Conservation (phyloP, 2,888 invertebrate species). For the Doris montereyensis region DNA sequence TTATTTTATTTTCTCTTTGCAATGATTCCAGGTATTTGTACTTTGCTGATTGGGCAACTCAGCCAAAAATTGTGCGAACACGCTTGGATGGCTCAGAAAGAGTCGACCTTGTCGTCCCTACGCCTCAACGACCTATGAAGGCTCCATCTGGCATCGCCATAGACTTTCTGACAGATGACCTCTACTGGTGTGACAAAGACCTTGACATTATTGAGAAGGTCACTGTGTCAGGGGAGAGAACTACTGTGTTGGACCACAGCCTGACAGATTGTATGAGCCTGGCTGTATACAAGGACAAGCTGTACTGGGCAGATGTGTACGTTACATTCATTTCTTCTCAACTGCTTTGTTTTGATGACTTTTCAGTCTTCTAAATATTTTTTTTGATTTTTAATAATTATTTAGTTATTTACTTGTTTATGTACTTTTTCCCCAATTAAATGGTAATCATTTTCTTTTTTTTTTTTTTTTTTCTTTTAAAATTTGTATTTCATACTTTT, state of each 20-base stretch:
- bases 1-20: no score
- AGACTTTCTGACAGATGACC: slow-evolving; percentile 79
- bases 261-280: slow-evolving; percentile 75
- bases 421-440: neutral
- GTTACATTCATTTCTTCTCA: slow-evolving; percentile 56
- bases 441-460: neutral
- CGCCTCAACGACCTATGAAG: slow-evolving; percentile 39
- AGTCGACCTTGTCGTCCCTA: slow-evolving; percentile 72
- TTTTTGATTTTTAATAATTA: no score
- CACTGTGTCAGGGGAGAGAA: slow-evolving; percentile 45
- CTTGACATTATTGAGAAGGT: slow-evolving; percentile 77
- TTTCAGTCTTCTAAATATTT: no score
- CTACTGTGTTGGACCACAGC: slow-evolving; percentile 40
- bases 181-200: slow-evolving; percentile 88
- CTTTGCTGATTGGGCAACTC: slow-evolving; percentile 86
- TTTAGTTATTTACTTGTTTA: no score
- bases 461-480: neutral
- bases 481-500: neutral
- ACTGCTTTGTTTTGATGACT: no score
- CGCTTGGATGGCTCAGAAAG: slow-evolving; percentile 84
- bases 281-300: slow-evolving; percentile 77
- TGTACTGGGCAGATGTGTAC: slow-evolving; percentile 88
- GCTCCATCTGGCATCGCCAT: slow-evolving; percentile 86
- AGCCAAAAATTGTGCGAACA: slow-evolving; percentile 84
- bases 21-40: slow-evolving; percentile 76